Evolutionary conservation across 2,888 invertebrate species (phyloP), one percentile per base, ranked within the genome.

Genomic region (Tiliacea aurago): DNA sequence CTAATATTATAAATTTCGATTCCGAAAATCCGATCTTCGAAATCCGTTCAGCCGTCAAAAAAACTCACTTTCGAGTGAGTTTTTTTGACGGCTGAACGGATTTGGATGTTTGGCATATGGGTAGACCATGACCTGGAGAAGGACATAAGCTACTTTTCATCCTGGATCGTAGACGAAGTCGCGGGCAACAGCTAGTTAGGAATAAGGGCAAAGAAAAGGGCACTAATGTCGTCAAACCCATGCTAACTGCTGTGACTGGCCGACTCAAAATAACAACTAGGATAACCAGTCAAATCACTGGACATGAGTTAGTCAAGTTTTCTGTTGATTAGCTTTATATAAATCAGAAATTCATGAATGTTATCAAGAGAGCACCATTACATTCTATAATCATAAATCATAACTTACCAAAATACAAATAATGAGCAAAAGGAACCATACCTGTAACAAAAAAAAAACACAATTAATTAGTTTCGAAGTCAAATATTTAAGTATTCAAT

Each of bases 381-480:
- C 1, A 59, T 41, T 68, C 0, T 20, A 55, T 43, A 41, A 80
- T 73, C 64, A 55, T 55, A 65, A 41, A 80, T 73, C 64, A 55
- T 55, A 65, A 78, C 85, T 81, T 53, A 85, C 85, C 81, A 65
- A 45, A 49, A 56, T 53, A 15, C 15, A 7, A 28, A 33, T 23
- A 20, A 55, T 20, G 2, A 28, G 6, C 41, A 28, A 5, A 59
- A 49, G 37, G 11, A 51, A 45, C 49, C 69, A 45, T 90, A 90
- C 90, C 89, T 89, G 90, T 47, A 90, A 89, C 81, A 88, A 83
- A 83, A 77, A 79, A 83, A 83, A 77, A 79, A 81, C n/a, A 68
- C 0, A 41, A 68, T 62, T 55, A 49, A 76, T 85, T 81, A 81
- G 66, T 73, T 80, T 78, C 59, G 55, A 43, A 71, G 18, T 53